Base-by-base conservation (phyloP, 2,888 invertebrate genomes). In the Pelosia muscerda region DNA sequence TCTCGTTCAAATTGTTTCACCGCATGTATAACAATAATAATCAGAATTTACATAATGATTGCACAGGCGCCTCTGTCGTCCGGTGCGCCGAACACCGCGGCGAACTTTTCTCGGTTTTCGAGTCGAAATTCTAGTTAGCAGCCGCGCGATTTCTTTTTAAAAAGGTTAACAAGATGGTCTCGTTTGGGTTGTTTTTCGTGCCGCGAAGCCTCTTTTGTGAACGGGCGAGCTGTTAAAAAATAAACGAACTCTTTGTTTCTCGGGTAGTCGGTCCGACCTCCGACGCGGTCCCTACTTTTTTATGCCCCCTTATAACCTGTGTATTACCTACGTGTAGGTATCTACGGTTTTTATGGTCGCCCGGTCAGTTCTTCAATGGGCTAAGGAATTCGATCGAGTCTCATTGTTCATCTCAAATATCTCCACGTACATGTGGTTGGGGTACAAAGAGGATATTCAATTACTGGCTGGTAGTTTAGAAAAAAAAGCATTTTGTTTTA, bases 221-320 rank as follows among this genome's bases (percentile, higher is more conserved):
- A 93, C 92, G 91, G 87, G 92, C 92, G 91, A 94, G 95, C 95
- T 95, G 95, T 95, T 95, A 95, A 95, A 95, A 95, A 95, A 95
- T 95, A 95, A 95, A 94, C 92, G 92, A 94, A 91, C 87, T 92
- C 94, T 94, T 95, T 95, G 95, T 94, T 95, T 94, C 94, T 95
- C 93, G 93, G 92, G 93, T 93, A 94, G 94, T 93, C 94, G 89
- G 88, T 83, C 91, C 94, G 95, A 94, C 94, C 94, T 94, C 94
- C 94, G 93, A 90, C 91, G 94, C 92, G 92, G 92, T 90, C 93
- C 91, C 92, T 90, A 89, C 90, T 93, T 95, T 94, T 95, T 94
- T 94, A 92, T 94, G 90, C 90, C 91, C 91, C 92, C 93, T 93
- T 94, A 93, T 94, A 94, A 93, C 94, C 93, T 91, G 94, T 93